phyloP scores from a whole-genome alignment of 2,797 vertebrate species.

The Sciurus vulgaris region DNA sequence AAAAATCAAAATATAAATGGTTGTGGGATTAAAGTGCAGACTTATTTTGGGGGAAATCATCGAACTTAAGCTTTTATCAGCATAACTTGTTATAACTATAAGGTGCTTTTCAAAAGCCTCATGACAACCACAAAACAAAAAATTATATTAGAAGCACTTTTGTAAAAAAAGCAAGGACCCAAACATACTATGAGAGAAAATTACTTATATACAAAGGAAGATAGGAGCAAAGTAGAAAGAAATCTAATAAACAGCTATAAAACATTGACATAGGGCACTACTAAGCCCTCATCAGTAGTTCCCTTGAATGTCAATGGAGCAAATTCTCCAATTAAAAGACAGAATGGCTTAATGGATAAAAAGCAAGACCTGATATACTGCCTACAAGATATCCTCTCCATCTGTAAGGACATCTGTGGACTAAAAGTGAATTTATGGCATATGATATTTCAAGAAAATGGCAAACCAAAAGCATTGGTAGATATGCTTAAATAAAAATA shows the following conservation, averaged over 20 bases:
- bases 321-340: background rate
- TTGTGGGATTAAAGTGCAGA: background rate
- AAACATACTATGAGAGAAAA: background rate
- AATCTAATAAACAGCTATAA: background rate
- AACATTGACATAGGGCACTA: no score
- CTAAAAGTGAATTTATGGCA: accelerated
- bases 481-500: background rate
- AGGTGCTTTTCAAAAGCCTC: background rate
- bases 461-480: background rate
- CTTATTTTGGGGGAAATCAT: background rate
- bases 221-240: background rate
- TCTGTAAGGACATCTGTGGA: background rate
- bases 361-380: background rate
- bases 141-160: background rate
- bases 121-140: background rate
- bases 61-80: background rate
- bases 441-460: background rate
- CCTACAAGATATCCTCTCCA: background rate
- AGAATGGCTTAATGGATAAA: background rate
- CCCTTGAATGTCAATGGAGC: background rate
- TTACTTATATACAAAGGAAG: background rate
- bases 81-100: no score
- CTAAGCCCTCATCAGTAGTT: background rate
- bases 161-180: background rate
- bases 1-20: background rate